Base-by-base conservation (phyloP, 2,888 invertebrate genomes). In the Sphaerophoria taeniata region DNA sequence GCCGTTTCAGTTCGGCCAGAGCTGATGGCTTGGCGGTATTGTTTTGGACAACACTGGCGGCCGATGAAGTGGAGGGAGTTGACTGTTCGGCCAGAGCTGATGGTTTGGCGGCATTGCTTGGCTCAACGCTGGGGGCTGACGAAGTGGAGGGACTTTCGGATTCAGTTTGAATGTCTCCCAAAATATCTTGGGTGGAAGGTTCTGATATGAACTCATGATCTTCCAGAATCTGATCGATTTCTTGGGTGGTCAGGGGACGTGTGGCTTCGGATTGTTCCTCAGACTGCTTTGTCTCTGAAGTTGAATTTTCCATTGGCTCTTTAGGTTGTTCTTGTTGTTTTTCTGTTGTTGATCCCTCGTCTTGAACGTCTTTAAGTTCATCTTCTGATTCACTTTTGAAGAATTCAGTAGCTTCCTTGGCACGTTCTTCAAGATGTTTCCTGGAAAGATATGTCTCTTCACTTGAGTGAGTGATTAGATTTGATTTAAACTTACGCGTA, bases 331-430 rank as follows among this genome's bases (percentile, higher is more conserved):
- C 4, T 86, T 77, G 3, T 73, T 24, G 24, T 24, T 24, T 24
- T 24, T 24, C 24, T 24, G 24, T 36, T 6, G 71, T 71, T 5
- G 73, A 53, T n/a, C 47, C 72, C n/a, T 87, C 85, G 5, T 85
- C 86, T 43, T 87, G 71, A 0, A 69, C 84, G 3, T 80, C 75
- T 0, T 87, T 72, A 11, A 80, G 55, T 65, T 89, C 90, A 67
- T 88, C 88, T 69, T 90, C 89, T 0, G 90, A 88, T 80, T 95
- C 95, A 87, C 96, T 96, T 92, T 96, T 95, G 88, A 95, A 97
- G 89, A 97, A 94, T 88, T 95, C 93, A 88, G 95, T 94, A 69
- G 96, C 95, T 91, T 96, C 95, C 90, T 95, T 95, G 88, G 95
- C 95, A 70, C 96, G 94, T 89, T 95, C 94, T 89, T 96, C 94